A percentile compares a stretch with the other conserved stretches of the same genome.
Evolutionary conservation across 2,113 vertebrate genomes (phyloP).

Genomic region (Protobothrops flavoviridis): DNA sequence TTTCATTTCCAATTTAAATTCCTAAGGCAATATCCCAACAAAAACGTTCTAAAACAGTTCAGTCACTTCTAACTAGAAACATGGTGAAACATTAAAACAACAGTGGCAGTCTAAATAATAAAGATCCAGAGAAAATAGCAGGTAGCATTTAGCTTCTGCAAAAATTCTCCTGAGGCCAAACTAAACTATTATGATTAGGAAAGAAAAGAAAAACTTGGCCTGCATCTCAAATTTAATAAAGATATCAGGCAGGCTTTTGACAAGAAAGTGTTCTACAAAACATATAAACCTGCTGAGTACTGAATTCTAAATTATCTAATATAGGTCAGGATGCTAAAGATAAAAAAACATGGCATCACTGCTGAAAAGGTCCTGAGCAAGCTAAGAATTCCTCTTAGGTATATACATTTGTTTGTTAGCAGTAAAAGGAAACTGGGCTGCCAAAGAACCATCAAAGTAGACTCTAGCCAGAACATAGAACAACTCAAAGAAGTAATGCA

Average conservation of each 20-base stretch:
- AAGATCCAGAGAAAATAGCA: neutral
- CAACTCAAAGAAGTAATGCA: neutral
- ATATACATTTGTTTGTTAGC: neutral
- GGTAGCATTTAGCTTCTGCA: neutral
- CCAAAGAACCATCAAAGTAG: no score
- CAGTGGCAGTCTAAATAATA: neutral
- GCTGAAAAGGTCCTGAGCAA: neutral
- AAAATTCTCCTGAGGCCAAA: neutral
- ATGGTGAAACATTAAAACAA: neutral
- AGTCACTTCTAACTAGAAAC: neutral
- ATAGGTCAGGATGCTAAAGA: neutral
- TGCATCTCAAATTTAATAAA: neutral
- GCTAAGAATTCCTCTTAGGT: neutral
- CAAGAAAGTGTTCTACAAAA: neutral
- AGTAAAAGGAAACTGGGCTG: no score
- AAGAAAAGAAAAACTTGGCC: neutral
- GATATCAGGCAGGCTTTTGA: neutral
- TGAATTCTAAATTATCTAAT: neutral
- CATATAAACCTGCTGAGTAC: neutral
- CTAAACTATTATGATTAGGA: neutral
- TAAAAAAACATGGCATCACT: neutral
- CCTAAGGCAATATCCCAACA: neutral
- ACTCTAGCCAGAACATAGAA: no score
- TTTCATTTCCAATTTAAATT: neutral
- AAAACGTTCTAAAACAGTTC: neutral